Evolutionary conservation across 2,113 vertebrate genomes (phyloP), one percentile per base, ranked within the genome.

Genomic region (Plectropomus leopardus): DNA sequence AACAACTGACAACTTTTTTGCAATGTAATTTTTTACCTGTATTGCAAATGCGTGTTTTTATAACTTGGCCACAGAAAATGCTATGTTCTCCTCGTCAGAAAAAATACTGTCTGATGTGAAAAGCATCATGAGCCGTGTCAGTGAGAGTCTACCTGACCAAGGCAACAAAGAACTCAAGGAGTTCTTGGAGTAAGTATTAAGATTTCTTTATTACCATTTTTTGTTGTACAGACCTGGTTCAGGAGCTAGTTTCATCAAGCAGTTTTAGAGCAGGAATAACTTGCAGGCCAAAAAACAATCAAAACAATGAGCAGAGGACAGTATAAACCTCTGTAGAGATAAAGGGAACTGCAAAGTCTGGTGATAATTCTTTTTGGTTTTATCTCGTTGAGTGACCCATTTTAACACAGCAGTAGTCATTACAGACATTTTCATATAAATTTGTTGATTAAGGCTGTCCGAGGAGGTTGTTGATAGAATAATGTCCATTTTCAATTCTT

Each of bases 101-200:
- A 0, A 51, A 21, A 7, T 71, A 42, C 28, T 74, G 30, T 19
- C 15, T 60, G 28, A 75, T 2, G 70, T 86, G 23, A 82, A 82
- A 66, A 1, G 10, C 1, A 82, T 65, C 34, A 86, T 82, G 84
- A 2, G 0, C 4, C 0, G 0, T 15, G 51, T 75, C 1, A 0
- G 16, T 0, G 0, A 2, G 1, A 70, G 3, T 54, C 23, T 86
- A 6, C 28, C 24, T 7, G 3, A 21, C 0, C 3, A 47, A 51
- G 17, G 66, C 1, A 23, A 60, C 5, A 54, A 70, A n/a, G n/a
- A n/a, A n/a, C 32, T 86, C 36, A 82, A 54, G 23, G 8, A 1
- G 1, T 86, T 86, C 21, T 58, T 86, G 5, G 75, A 4, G 84
- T 86, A 75, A 71, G 75, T 66, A 19, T 50, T 47, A 28, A 2